A percentile compares a stretch with the other conserved stretches of the same genome.
Evolutionary conservation across 2,113 vertebrate genomes (phyloP).

Genomic region (Todiramphus chloris): DNA sequence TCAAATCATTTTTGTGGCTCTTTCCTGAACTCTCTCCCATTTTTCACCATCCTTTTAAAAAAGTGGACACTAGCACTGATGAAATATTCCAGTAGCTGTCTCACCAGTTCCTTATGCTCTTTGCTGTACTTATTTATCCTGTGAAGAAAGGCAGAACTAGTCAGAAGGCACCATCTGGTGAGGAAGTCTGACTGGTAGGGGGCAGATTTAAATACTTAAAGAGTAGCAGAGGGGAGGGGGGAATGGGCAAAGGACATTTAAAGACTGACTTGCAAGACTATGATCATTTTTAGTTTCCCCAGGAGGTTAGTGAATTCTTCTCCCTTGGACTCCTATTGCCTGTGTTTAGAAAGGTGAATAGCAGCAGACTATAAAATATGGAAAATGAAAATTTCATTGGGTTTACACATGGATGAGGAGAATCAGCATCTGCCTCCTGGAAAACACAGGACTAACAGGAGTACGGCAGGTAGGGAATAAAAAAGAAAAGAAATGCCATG

Average conservation of each 20-base stretch:
- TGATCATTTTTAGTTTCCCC: constrained; percentile 65
- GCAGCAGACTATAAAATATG: constrained; percentile 53
- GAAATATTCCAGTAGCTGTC: constrained; percentile 56
- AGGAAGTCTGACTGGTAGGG: constrained; percentile 57
- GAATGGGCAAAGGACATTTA: constrained; percentile 57
- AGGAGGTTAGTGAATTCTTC: constrained; percentile 60
- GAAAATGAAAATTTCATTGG: constrained; percentile 61
- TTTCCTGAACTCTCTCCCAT: constrained; percentile 29
- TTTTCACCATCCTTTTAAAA: constrained; percentile 54
- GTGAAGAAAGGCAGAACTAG: constrained; percentile 49
- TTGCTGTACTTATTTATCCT: constrained; percentile 44
- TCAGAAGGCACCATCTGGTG: constrained; percentile 66
- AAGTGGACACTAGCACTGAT: constrained; percentile 47
- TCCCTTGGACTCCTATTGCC: constrained; percentile 47
- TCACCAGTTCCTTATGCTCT: constrained; percentile 46
- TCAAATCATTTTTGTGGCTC: constrained; percentile 39
- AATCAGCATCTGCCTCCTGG: constrained; percentile 51
- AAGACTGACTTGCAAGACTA: constrained; percentile 51
- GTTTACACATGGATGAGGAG: constrained; percentile 58
- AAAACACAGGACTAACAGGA: constrained; percentile 20
- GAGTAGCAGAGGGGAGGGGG: constrained; percentile 50
- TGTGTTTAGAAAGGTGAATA: constrained; percentile 64
- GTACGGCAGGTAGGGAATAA: not conserved
- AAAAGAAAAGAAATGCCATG: not conserved
- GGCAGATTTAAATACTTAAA: constrained; percentile 71